Percentiles rank a stretch among this genome's conserved stretches.
These are phyloP conservation scores for Paramormyrops kingsleyae DNA, from an alignment of 2,113 vertebrate genomes.

Conservation along the genomic window DNA sequence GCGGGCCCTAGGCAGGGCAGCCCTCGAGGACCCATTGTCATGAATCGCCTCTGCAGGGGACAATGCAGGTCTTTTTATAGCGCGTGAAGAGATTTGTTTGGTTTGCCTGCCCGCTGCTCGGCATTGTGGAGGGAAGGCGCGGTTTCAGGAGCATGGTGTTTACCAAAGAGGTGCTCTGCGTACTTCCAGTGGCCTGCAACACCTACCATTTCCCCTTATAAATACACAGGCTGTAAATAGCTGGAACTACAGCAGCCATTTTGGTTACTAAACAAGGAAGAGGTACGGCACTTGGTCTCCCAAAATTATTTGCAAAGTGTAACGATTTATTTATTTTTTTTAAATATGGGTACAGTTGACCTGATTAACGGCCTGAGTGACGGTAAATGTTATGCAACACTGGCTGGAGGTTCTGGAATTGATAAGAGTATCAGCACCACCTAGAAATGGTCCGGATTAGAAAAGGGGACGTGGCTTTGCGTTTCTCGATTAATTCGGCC, in stretches of 20 bases:
- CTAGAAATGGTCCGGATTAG: neutral
- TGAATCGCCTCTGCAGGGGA: neutral
- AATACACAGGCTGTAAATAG: neutral
- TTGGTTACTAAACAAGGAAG: neutral
- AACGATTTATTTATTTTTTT: neutral
- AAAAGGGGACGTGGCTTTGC: neutral
- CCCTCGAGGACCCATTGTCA: neutral
- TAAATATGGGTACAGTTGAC: neutral
- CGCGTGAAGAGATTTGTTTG: slow-evolving; percentile 19
- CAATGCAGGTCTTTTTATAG: slow-evolving; percentile 12
- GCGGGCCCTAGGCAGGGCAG: neutral
- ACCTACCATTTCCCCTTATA: neutral
- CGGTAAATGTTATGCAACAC: neutral
- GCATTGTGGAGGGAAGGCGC: neutral
- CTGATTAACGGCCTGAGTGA: neutral
- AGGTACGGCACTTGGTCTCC: neutral
- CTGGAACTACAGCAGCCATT: neutral
- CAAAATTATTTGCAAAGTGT: neutral
- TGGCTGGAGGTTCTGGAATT: neutral
- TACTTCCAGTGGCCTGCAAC: neutral
- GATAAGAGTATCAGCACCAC: neutral
- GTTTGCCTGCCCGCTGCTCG: neutral
- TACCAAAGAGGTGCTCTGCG: neutral
- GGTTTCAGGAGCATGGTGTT: neutral
- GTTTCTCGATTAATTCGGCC: neutral